These are phyloP conservation scores for Bucco capensis DNA, from an alignment of 2,113 vertebrate genomes.

Conservation along the genomic window DNA sequence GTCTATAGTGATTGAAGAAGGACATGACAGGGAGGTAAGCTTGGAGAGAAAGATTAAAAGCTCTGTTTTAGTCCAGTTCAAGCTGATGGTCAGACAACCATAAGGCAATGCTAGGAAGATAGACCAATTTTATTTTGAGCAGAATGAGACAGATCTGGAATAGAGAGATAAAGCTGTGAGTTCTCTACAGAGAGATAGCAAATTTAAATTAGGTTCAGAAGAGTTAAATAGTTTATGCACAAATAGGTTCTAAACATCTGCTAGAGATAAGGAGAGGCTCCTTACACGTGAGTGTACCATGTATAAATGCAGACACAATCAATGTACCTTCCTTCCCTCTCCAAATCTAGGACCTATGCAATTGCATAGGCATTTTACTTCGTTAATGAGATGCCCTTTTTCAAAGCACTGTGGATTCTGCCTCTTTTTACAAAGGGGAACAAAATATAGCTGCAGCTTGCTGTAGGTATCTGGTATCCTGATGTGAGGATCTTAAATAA, in stretches of 20 bases:
- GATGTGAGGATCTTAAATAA: neutral
- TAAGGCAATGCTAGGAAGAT: neutral
- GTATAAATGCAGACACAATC: neutral
- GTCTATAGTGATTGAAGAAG: neutral
- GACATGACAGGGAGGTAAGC: neutral
- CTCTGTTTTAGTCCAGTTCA: neutral
- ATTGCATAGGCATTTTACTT: neutral
- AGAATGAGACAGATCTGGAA: neutral
- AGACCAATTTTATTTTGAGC: neutral
- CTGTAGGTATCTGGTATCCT: neutral
- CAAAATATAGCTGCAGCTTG: neutral
- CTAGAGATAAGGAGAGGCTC: neutral
- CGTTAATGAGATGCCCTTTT: neutral
- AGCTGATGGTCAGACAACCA: neutral
- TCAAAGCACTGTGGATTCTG: neutral
- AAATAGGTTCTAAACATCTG: neutral
- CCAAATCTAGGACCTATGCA: neutral
- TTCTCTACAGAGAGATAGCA: neutral
- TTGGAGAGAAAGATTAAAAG: slow-evolving; percentile 3
- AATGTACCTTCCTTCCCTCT: neutral
- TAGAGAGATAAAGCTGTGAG: neutral
- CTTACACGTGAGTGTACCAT: neutral
- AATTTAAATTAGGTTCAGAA: neutral
- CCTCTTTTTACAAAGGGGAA: neutral
- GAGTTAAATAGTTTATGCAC: neutral